Evolutionary conservation across 2,797 vertebrate species (phyloP).

Genomic region (Typhlichthys eigenmanni): DNA sequence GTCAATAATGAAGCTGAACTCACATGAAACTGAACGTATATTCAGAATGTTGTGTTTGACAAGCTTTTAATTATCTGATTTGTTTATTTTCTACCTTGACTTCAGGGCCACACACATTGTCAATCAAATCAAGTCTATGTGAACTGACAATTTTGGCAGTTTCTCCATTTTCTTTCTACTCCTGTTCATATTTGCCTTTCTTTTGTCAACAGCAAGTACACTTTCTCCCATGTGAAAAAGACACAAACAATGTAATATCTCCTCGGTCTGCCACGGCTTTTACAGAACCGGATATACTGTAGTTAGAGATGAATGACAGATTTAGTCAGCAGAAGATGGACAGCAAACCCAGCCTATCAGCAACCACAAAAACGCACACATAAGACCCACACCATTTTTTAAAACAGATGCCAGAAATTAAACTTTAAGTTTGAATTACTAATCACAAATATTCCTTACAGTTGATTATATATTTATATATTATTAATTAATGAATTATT

Average conservation of each 20-base stretch:
- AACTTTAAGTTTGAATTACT: constrained; percentile 53
- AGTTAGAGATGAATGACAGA: constrained; percentile 5
- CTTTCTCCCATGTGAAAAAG: constrained; percentile 60
- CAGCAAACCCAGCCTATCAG: constrained; percentile 12
- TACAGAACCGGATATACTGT: constrained; percentile 38
- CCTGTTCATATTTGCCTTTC: constrained; percentile 64
- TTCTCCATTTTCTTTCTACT: constrained; percentile 52
- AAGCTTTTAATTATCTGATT: constrained; percentile 16
- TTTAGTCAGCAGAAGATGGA: constrained; percentile 19
- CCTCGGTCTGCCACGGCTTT: constrained; percentile 71
- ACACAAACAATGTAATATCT: constrained; percentile 71
- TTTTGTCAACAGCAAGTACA: constrained; percentile 75
- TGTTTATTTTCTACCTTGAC: constrained; percentile 23
- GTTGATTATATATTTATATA: no score
- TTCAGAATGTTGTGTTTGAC: constrained; percentile 69
- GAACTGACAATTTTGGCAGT: constrained; percentile 47
- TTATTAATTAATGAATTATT: no score
- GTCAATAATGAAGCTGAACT: constrained; percentile 27
- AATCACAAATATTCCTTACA: no score
- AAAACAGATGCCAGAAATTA: constrained; percentile 29
- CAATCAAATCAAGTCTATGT: constrained; percentile 51
- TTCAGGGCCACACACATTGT: constrained; percentile 49
- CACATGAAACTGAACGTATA: constrained; percentile 4
- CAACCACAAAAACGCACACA: constrained; percentile 12
- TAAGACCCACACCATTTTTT: constrained; percentile 22